Percentiles rank a stretch among this genome's conserved stretches.
These are phyloP conservation scores for Galerucella pusilla DNA, from an alignment of 2,888 invertebrate genomes.

Conservation along the genomic window DNA sequence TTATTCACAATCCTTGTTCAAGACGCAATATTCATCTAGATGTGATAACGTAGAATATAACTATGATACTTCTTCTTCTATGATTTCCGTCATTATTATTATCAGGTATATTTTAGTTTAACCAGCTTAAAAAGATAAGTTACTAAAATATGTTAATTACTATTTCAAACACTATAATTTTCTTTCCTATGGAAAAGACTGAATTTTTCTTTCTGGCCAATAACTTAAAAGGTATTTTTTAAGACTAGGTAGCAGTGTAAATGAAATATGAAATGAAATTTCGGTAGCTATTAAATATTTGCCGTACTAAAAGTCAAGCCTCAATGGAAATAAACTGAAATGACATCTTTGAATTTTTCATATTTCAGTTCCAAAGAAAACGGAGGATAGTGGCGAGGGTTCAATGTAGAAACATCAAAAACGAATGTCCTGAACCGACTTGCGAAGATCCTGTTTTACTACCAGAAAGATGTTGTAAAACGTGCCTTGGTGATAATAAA, in stretches of 20 bases:
- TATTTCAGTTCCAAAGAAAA: conserved; percentile 85
- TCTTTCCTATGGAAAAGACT: no score
- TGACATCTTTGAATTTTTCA: conserved; percentile 39
- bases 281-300: background rate
- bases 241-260: background rate
- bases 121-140: no score
- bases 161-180: no score
- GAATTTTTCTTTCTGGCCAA: no score
- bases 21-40: no score
- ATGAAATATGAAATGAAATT: background rate
- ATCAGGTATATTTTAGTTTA: no score
- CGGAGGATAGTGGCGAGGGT: conserved; percentile 88
- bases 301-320: background rate
- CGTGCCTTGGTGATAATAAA: conserved; percentile 80
- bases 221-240: no score
- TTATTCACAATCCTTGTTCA: no score
- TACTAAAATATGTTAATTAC: no score
- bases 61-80: no score
- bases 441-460: conserved; percentile 88
- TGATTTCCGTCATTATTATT: no score
- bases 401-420: conserved; percentile 90
- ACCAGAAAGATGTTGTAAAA: conserved; percentile 91
- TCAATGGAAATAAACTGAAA: conserved; percentile 8
- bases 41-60: no score
- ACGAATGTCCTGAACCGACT: conserved; percentile 88